Percentiles rank a stretch among this genome's conserved stretches.
Evolutionary conservation across 2,113 vertebrate species (phyloP).

Genomic region (Sinosuthora webbiana): DNA sequence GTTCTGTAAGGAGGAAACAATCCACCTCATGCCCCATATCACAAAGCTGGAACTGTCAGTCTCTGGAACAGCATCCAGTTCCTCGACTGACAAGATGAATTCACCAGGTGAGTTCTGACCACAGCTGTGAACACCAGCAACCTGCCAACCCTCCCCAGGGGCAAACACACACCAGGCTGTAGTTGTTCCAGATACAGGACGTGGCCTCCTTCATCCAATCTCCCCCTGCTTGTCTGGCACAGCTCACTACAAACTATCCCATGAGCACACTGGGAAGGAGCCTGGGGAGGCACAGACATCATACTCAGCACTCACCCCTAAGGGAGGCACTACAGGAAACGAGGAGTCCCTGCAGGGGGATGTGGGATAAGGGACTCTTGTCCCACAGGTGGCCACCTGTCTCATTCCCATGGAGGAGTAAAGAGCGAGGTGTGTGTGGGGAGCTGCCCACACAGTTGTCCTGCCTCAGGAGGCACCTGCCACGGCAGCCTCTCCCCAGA

Average conservation of each 20-base stretch:
- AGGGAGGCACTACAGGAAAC: accelerated
- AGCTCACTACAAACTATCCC: neutral
- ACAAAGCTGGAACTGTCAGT: neutral
- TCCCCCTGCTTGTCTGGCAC: neutral
- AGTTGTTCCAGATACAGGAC: neutral
- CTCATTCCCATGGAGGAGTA: neutral
- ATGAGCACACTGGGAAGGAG: accelerated
- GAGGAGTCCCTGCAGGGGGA: accelerated
- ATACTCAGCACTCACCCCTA: accelerated
- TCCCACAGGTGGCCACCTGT: neutral
- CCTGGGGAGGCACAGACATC: accelerated
- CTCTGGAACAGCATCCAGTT: neutral
- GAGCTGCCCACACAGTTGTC: neutral
- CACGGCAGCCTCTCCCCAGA: neutral
- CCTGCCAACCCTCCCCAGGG: neutral
- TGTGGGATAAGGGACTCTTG: neutral
- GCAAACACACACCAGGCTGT: neutral
- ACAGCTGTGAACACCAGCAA: accelerated
- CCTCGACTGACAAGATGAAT: accelerated
- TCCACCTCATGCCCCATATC: neutral
- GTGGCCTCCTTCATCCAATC: neutral
- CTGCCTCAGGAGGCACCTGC: neutral
- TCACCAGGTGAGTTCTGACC: accelerated
- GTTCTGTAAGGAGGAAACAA: neutral
- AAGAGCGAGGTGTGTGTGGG: accelerated